phyloP scores from a whole-genome alignment of 2,888 invertebrate genomes.

The Acanthosepion esculentum region DNA sequence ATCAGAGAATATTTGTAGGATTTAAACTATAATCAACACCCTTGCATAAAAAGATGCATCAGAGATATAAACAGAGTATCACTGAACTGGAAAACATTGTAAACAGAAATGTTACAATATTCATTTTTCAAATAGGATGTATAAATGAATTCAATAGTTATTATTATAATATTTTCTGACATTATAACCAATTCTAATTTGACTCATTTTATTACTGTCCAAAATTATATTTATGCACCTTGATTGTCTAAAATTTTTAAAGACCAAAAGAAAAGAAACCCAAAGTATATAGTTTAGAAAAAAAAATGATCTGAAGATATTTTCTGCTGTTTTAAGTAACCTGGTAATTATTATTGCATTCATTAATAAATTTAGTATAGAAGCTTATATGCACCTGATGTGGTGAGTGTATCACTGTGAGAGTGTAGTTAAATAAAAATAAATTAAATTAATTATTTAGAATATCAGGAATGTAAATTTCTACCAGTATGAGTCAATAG shows the following conservation, averaged over 20 bases:
- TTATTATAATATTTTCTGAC: background rate
- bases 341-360: background rate
- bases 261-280: background rate
- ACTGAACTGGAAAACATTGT: too few species aligned
- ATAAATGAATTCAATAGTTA: too few species aligned
- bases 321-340: background rate
- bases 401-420: background rate
- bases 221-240: background rate
- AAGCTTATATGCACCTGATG: background rate
- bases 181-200: too few species aligned
- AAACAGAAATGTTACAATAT: too few species aligned
- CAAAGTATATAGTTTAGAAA: background rate
- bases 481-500: background rate
- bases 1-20: too few species aligned
- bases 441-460: background rate
- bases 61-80: too few species aligned
- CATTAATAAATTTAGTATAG: background rate
- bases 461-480: background rate
- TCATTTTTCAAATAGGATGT: too few species aligned
- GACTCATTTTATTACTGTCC: background rate
- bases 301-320: background rate
- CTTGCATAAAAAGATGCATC: background rate
- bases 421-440: background rate
- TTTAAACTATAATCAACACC: too few species aligned
- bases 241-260: background rate